phyloP scores from a whole-genome alignment of 2,888 invertebrate species.

The Prionchulus punctatus region DNA sequence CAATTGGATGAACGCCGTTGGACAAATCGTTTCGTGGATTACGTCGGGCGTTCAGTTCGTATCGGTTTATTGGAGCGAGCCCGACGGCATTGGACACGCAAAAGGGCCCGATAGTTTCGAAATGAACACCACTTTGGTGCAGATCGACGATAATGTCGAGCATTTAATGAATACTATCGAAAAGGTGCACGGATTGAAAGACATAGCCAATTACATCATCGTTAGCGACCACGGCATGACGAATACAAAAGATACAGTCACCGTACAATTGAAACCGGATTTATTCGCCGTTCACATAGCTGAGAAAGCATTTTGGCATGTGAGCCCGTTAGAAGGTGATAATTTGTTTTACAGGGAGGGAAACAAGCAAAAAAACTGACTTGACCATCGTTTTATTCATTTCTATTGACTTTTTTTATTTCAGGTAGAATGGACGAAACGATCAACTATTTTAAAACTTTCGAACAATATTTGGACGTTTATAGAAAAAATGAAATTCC shows the following conservation, averaged over 20 bases:
- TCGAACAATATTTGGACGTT: slow-evolving; percentile 10
- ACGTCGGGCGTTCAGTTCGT: slow-evolving; percentile 14
- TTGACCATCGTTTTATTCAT: not conserved
- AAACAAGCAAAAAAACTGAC: too few species aligned
- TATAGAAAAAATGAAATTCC: slow-evolving; percentile 43
- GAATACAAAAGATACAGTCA: not conserved
- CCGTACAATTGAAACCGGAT: not conserved
- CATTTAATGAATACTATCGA: slow-evolving; percentile 1
- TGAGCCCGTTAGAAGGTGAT: not conserved
- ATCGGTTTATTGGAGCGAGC: slow-evolving; percentile 25
- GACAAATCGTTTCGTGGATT: slow-evolving; percentile 17
- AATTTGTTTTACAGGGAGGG: not conserved
- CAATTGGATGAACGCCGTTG: not conserved
- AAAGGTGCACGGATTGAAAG: not conserved
- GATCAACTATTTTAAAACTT: not conserved
- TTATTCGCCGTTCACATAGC: not conserved
- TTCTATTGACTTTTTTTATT: not conserved
- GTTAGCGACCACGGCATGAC: slow-evolving; percentile 30
- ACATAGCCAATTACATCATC: slow-evolving; percentile 21
- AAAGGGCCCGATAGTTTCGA: slow-evolving; percentile 15
- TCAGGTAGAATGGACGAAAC: not conserved
- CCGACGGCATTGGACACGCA: slow-evolving; percentile 23
- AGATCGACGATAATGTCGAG: slow-evolving; percentile 4
- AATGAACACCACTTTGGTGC: slow-evolving; percentile 2
- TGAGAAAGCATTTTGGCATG: not conserved